These are phyloP conservation scores for Ara ararauna DNA, from an alignment of 2,797 vertebrate species.

Conservation along the genomic window DNA sequence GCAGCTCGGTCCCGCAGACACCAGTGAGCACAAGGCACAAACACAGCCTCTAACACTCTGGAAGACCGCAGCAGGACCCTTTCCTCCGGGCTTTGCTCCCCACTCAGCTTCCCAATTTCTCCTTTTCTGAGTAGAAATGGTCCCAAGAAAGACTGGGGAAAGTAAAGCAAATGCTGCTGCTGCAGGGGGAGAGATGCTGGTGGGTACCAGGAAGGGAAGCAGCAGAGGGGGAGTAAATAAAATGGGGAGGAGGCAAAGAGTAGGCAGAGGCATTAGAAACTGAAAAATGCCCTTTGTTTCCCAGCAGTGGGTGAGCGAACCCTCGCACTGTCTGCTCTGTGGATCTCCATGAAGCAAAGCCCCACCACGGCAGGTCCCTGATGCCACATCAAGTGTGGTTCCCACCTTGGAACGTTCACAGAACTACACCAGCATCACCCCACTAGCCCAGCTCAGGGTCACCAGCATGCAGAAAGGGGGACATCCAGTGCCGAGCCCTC, in stretches of 20 bases:
- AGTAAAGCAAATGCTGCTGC: neutral
- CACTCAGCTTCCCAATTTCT: accelerated
- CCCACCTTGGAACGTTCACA: accelerated
- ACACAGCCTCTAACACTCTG: accelerated
- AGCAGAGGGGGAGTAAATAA: neutral
- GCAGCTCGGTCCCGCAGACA: accelerated
- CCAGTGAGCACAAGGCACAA: neutral
- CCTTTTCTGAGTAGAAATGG: neutral
- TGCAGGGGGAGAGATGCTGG: neutral
- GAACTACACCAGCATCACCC: neutral
- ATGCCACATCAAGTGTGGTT: accelerated
- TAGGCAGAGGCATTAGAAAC: neutral
- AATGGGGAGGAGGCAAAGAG: neutral
- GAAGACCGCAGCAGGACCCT: neutral
- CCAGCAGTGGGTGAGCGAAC: neutral
- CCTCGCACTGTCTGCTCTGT: neutral
- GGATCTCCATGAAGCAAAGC: neutral
- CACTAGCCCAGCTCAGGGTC: neutral
- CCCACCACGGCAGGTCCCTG: accelerated
- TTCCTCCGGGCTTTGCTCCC: neutral
- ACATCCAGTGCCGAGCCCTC: accelerated
- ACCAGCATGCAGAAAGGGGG: neutral
- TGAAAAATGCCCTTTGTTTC: neutral
- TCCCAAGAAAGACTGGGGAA: neutral
- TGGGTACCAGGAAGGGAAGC: neutral